These are phyloP conservation scores for Branchellion lobata DNA, from an alignment of 2,888 invertebrate genomes.

Conservation along the genomic window DNA sequence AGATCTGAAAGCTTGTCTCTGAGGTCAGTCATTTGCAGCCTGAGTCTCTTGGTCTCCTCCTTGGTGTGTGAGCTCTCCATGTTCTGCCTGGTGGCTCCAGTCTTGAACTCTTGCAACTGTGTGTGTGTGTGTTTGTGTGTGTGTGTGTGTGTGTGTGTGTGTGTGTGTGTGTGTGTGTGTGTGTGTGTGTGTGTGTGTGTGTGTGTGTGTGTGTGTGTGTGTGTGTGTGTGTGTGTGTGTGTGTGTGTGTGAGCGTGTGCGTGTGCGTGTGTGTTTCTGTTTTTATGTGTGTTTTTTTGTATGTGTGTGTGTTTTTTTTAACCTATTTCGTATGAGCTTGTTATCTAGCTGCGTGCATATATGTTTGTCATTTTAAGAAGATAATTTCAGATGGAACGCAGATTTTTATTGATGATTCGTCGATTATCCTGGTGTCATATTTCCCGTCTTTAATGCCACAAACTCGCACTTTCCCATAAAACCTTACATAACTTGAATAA, in stretches of 20 bases:
- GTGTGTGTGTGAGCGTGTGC: too few relatives aligned
- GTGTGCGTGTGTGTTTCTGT: too few relatives aligned
- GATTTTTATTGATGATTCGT: neutral
- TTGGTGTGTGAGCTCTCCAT: constrained; percentile 64
- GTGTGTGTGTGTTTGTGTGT: constrained; percentile 24
- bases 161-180: constrained; percentile 26
- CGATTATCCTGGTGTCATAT: too few relatives aligned
- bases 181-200: constrained; percentile 24
- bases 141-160: constrained; percentile 33
- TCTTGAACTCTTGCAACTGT: constrained; percentile 65
- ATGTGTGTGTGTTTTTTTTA: neutral
- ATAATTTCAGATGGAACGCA: neutral
- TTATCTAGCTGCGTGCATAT: neutral
- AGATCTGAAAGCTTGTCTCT: constrained; percentile 64
- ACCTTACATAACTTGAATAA: too few relatives aligned
- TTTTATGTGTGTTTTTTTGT: too few relatives aligned
- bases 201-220: constrained; percentile 19
- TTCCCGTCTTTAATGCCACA: too few relatives aligned
- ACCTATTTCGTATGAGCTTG: neutral
- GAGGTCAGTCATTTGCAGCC: constrained; percentile 62
- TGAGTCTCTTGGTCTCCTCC: constrained; percentile 64
- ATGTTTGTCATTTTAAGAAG: neutral
- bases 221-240: constrained; percentile 21
- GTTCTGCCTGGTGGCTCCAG: constrained; percentile 63
- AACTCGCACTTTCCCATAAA: too few relatives aligned